Conservation (phyloP, 2,888 invertebrate genomes). For the Lochmaea capreae region DNA sequence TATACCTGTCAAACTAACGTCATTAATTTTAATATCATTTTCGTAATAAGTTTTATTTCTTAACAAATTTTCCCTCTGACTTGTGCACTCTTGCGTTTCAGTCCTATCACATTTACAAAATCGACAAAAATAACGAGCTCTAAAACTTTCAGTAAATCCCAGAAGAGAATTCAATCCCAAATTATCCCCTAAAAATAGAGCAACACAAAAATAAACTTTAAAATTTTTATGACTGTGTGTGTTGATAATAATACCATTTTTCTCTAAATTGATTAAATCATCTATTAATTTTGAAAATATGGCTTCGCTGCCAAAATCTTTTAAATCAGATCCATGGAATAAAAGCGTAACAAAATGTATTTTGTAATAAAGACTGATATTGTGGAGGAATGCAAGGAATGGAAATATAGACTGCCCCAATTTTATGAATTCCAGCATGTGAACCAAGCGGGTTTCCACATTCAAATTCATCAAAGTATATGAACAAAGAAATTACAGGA, state of each 20-base stretch:
- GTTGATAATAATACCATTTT: constrained; percentile 40
- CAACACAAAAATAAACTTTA: constrained; percentile 38
- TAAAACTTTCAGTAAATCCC: constrained; percentile 49
- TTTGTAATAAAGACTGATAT: constrained; percentile 13
- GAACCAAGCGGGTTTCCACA: constrained; percentile 39
- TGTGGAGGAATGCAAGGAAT: constrained; percentile 26
- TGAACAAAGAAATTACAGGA: too few species aligned
- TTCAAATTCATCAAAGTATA: constrained; percentile 36
- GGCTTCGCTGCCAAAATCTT: constrained; percentile 7
- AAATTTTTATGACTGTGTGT: constrained; percentile 31
- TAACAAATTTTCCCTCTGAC: constrained; percentile 23
- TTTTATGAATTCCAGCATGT: constrained; percentile 41
- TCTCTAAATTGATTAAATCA: constrained; percentile 45
- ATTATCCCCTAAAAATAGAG: constrained; percentile 47
- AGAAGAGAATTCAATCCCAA: constrained; percentile 48
- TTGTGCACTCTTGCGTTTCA: constrained; percentile 23
- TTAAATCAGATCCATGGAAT: constrained; percentile 21
- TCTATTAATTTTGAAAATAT: constrained; percentile 33
- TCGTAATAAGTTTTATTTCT: constrained; percentile 41
- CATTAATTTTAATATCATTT: constrained; percentile 30
- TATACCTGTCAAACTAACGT: constrained; percentile 42
- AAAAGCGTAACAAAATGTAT: constrained; percentile 15
- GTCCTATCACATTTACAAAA: constrained; percentile 42
- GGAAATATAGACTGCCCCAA: constrained; percentile 38
- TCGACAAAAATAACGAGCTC: constrained; percentile 45